Conservation (phyloP, 2,888 invertebrate genomes). For the Napeogenes inachia region DNA sequence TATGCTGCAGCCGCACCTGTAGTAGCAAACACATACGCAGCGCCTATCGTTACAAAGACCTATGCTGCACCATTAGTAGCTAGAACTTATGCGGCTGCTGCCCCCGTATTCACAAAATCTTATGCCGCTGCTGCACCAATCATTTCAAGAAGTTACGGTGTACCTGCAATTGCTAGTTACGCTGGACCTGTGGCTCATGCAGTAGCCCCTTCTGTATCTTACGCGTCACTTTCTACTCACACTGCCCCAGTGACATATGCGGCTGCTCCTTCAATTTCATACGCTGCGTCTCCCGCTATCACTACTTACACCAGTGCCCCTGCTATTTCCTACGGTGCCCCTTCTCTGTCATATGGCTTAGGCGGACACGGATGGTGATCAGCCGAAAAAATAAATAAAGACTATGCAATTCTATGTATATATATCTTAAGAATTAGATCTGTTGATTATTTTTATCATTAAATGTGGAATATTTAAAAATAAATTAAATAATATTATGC, state of each 20-base stretch:
- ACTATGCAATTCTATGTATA: conserved; percentile 28
- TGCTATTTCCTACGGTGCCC: conserved; percentile 51
- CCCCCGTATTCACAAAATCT: conserved; percentile 32
- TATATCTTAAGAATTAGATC: conserved; percentile 22
- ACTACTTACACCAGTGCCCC: conserved; percentile 33
- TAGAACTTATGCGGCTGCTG: conserved; percentile 29
- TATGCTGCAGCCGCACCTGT: conserved; percentile 59
- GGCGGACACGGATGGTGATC: conserved; percentile 45
- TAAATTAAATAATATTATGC: conserved; percentile 15
- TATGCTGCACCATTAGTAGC: conserved; percentile 31
- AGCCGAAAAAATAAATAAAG: conserved; percentile 19
- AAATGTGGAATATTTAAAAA: conserved; percentile 13
- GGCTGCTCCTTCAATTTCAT: conserved; percentile 39
- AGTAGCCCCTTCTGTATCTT: conserved; percentile 30
- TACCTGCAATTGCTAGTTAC: conserved; percentile 38
- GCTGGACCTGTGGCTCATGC: conserved; percentile 31
- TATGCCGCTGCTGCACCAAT: conserved; percentile 36
- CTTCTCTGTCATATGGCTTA: conserved; percentile 32
- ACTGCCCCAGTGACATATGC: conserved; percentile 29
- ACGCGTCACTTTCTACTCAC: conserved; percentile 23
- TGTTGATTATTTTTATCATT: conserved; percentile 27
- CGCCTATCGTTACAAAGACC: conserved; percentile 45
- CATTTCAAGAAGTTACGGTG: conserved; percentile 39
- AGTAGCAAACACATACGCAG: conserved; percentile 56
- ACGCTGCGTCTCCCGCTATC: conserved; percentile 48